These are phyloP conservation scores for Rhagonycha lutea DNA, from an alignment of 2,888 invertebrate species.

Conservation along the genomic window DNA sequence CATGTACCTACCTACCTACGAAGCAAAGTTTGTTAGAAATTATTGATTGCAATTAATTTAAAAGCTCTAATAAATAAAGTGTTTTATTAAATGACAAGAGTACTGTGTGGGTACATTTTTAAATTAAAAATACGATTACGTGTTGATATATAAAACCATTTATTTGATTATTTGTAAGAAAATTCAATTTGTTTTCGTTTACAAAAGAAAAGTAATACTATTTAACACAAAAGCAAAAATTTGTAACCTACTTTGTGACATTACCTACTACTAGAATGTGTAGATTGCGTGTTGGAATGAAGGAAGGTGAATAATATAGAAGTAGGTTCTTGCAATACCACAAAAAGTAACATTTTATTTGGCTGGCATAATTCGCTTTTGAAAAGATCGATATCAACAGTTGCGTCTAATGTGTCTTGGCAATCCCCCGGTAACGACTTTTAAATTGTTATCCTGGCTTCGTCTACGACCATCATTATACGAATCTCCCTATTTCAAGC, in stretches of 20 bases:
- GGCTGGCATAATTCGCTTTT: slow-evolving; percentile 47
- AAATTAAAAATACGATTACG: neutral
- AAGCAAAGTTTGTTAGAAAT: neutral
- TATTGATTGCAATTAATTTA: neutral
- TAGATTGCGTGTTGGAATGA: slow-evolving; percentile 25
- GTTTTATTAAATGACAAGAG: neutral
- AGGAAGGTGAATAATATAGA: slow-evolving; percentile 30
- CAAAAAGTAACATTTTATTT: slow-evolving; percentile 40
- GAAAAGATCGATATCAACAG: slow-evolving; percentile 49
- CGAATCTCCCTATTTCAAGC: slow-evolving; percentile 30
- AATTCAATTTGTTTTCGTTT: neutral
- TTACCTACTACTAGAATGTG: slow-evolving; percentile 17
- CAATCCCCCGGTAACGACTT: slow-evolving; percentile 52
- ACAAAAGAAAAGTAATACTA: slow-evolving; percentile 15
- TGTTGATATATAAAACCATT: neutral
- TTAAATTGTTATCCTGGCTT: slow-evolving; percentile 50
- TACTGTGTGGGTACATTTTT: neutral
- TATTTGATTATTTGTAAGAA: neutral
- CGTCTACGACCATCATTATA: slow-evolving; percentile 32
- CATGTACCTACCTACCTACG: neutral
- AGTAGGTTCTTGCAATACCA: slow-evolving; percentile 25
- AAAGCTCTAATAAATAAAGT: neutral
- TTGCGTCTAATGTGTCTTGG: slow-evolving; percentile 52
- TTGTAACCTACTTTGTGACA: slow-evolving; percentile 28
- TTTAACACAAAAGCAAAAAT: slow-evolving; percentile 19